A percentile compares a stretch with the other conserved stretches of the same genome.
phyloP scores from a whole-genome alignment of 2,888 invertebrate genomes.

The Alentia gelatinosa region DNA sequence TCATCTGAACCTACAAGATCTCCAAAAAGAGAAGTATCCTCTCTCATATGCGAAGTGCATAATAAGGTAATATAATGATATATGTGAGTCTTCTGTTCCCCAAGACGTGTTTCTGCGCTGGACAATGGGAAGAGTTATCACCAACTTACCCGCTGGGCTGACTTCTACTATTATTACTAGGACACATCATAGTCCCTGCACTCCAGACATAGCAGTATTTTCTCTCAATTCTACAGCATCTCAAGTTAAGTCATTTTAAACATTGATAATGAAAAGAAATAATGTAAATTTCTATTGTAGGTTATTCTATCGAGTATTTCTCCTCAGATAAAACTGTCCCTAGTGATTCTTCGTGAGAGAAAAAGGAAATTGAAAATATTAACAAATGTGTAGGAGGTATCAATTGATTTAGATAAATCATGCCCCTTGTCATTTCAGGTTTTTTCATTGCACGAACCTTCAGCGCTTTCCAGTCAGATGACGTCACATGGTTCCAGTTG shows the following conservation, averaged over 20 bases:
- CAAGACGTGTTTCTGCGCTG: not conserved
- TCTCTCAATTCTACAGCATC: not conserved
- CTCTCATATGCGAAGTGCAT: not conserved
- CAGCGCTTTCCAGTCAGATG: not conserved
- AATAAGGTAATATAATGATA: not conserved
- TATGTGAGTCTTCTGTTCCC: not conserved
- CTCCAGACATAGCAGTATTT: not conserved
- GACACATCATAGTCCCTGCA: not conserved
- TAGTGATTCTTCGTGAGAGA: too few species aligned
- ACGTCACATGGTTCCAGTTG: slow-evolving; percentile 5
- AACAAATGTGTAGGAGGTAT: too few species aligned
- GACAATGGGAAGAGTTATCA: not conserved
- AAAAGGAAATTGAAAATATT: too few species aligned
- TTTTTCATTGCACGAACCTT: not conserved
- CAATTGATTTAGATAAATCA: too few species aligned
- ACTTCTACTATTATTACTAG: not conserved
- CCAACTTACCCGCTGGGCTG: not conserved
- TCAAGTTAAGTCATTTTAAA: not conserved
- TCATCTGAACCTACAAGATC: too few species aligned
- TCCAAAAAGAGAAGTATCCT: not conserved
- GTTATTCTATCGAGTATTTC: too few species aligned
- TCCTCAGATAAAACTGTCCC: too few species aligned
- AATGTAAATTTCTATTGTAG: too few species aligned
- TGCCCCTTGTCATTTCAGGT: not conserved
- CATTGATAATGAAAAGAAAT: too few species aligned